Percentiles rank a stretch among this genome's conserved stretches.
phyloP scores from a whole-genome alignment of 2,888 invertebrate genomes.

The Pyrrhia umbra region DNA sequence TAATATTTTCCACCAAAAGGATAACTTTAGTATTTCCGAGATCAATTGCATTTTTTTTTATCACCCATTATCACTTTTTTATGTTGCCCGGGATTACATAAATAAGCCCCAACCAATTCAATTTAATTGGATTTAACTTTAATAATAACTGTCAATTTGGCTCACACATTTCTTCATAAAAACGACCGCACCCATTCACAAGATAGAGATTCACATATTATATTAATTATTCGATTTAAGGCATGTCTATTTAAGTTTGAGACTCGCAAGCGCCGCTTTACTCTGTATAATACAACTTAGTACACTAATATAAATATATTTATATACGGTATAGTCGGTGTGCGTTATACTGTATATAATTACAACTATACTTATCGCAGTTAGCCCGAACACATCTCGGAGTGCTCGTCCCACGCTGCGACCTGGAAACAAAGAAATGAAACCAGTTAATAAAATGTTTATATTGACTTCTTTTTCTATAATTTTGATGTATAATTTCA shows the following conservation, averaged over 20 bases:
- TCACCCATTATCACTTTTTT: too few relatives aligned
- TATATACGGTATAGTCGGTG: conserved; percentile 51
- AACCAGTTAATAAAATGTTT: background rate
- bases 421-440: conserved; percentile 90
- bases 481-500: too few relatives aligned
- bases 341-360: conserved; percentile 55
- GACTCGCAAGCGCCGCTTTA: conserved; percentile 54
- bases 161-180: background rate
- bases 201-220: conserved; percentile 66
- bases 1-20: too few relatives aligned
- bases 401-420: conserved; percentile 96
- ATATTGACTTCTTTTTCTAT: too few relatives aligned
- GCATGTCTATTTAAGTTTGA: conserved; percentile 57
- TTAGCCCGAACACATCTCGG: conserved; percentile 95
- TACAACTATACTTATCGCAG: conserved; percentile 53
- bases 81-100: too few relatives aligned
- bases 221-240: conserved; percentile 55
- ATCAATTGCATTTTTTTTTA: background rate
- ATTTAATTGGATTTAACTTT: too few relatives aligned
- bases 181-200: conserved; percentile 41
- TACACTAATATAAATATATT: conserved; percentile 27
- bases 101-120: too few relatives aligned
- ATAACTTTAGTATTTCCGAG: background rate
- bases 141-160: too few relatives aligned
- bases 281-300: conserved; percentile 41